These are phyloP conservation scores for Paedocypris micromegethes DNA, from an alignment of 2,797 vertebrate genomes.

Conservation along the genomic window DNA sequence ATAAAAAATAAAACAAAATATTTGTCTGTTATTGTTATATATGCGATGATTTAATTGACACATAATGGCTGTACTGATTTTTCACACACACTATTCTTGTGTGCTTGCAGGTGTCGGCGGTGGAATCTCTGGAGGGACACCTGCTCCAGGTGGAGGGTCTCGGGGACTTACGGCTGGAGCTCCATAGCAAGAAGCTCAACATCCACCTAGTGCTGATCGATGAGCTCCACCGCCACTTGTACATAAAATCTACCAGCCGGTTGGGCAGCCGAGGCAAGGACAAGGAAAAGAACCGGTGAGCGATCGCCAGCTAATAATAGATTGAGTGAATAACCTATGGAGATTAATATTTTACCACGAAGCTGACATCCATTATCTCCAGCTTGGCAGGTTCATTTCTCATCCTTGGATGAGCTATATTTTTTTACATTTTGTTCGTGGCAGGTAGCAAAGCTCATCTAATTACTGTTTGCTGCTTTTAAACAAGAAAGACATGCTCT, in stretches of 20 bases:
- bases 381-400: constrained; percentile 10
- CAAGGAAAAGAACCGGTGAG: constrained; percentile 72
- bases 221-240: constrained; percentile 91
- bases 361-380: constrained; percentile 26
- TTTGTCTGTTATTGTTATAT: too few species aligned
- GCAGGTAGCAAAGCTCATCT: constrained; percentile 13
- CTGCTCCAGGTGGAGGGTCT: constrained; percentile 93
- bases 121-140: constrained; percentile 86
- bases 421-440: constrained; percentile 9
- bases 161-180: constrained; percentile 90
- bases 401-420: constrained; percentile 24
- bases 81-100: background rate
- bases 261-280: constrained; percentile 82
- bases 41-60: too few species aligned
- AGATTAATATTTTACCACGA: constrained; percentile 8
- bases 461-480: constrained; percentile 22
- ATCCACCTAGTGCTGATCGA: constrained; percentile 93
- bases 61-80: background rate
- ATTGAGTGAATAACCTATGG: background rate
- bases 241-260: constrained; percentile 91
- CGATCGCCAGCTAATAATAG: too few species aligned
- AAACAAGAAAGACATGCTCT: constrained; percentile 23
- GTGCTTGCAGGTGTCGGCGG: constrained; percentile 81
- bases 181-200: constrained; percentile 97
- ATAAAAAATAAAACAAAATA: too few species aligned